Base-by-base conservation (phyloP, 2,888 invertebrate species). In the Pristionchus entomophagus region DNA sequence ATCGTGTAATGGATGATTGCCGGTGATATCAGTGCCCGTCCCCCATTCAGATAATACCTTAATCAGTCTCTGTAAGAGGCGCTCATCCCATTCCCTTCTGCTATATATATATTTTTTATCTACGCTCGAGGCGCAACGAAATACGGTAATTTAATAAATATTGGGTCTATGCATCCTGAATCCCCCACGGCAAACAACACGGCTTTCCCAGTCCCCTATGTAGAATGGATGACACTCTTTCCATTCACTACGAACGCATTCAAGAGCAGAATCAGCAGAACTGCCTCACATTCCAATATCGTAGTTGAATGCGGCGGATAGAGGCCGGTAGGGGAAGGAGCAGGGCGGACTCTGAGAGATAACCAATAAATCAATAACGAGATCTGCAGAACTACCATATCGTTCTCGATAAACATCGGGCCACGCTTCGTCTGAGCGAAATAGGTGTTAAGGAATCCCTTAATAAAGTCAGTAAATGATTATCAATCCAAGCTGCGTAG, bases 1-100 rank as follows among this genome's bases (percentile, higher is more conserved):
- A 92, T 81, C 0, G 92, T 92, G 86, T 90, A 92, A 86, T 92
- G 92, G 80, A 92, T 90, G 78, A 92, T 91, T 29, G 89, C 89
- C 17, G 92, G 92, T 10, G 88, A 78, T 19, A 91, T 85, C 17
- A 91, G 87, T 38, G 86, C 81, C 2, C 88, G 32, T 26, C 91
- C 84, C 22, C 56, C 88, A 69, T 90, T 91, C 73, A 92, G 84
- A 83, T 92, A 92, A 82, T 92, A 92, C 69, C 69, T 69, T 6
- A n/a, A n/a, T n/a, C n/a, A n/a, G n/a, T n/a, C n/a, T n/a, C n/a
- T n/a, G n/a, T n/a, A n/a, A n/a, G n/a, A n/a, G n/a, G n/a, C n/a
- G n/a, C n/a, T n/a, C n/a, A n/a, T n/a, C n/a, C n/a, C n/a, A n/a
- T n/a, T n/a, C n/a, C n/a, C n/a, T n/a, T n/a, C n/a, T n/a, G n/a